Percentiles rank a stretch among this genome's conserved stretches.
phyloP scores from a whole-genome alignment of 2,888 invertebrate genomes.

The Andrena hattorfiana region DNA sequence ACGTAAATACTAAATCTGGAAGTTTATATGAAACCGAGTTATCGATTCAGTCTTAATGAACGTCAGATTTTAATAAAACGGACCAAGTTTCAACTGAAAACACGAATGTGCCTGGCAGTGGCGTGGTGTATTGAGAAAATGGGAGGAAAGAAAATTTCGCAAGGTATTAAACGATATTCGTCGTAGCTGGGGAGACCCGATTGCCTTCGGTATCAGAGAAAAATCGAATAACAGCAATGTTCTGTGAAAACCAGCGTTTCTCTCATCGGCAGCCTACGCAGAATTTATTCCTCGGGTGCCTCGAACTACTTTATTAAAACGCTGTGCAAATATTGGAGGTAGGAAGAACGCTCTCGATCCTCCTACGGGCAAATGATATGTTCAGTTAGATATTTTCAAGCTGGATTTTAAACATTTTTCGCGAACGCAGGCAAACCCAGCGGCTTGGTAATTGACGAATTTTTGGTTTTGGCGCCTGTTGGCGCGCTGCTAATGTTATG shows the following conservation, averaged over 20 bases:
- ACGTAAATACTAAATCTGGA: background rate
- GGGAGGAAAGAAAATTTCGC: too few relatives aligned
- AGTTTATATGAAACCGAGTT: background rate
- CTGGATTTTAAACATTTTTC: background rate
- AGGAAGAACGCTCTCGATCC: background rate
- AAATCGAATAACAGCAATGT: conserved; percentile 16
- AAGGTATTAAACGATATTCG: too few relatives aligned
- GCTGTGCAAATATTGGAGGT: conserved; percentile 16
- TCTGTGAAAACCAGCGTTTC: background rate
- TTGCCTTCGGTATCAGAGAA: background rate
- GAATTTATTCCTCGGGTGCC: conserved; percentile 13
- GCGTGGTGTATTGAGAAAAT: too few relatives aligned
- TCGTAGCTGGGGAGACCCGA: background rate
- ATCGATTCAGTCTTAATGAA: too few relatives aligned
- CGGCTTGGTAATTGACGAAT: conserved; percentile 11
- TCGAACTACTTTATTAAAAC: conserved; percentile 34
- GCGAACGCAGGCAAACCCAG: background rate
- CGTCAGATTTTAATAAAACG: too few relatives aligned
- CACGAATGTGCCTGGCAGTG: too few relatives aligned
- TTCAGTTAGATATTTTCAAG: background rate
- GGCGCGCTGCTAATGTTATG: background rate
- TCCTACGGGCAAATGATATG: background rate
- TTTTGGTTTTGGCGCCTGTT: conserved; percentile 7
- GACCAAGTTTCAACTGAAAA: too few relatives aligned
- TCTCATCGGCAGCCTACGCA: background rate